Conservation (phyloP, 2,888 invertebrate genomes). For the Sceliomorpha sp. region DNA sequence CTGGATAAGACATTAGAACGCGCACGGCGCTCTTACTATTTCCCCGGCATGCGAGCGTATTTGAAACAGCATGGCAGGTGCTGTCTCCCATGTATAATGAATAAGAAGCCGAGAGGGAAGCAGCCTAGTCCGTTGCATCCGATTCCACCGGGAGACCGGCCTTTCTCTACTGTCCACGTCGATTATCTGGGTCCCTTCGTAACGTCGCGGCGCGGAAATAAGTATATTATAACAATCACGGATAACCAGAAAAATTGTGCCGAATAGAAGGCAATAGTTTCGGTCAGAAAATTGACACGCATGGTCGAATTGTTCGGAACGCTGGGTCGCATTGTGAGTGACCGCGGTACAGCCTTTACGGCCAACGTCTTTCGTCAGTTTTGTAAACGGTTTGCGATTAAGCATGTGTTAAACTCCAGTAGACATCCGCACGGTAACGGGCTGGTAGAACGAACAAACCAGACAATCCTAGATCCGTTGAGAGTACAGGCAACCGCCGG, state of each 20-base stretch:
- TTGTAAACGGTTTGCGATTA: conserved; percentile 11
- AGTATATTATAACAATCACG: conserved; percentile 1
- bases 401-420: too few relatives aligned
- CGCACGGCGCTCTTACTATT: conserved; percentile 12
- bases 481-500: too few relatives aligned
- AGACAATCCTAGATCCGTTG: too few relatives aligned
- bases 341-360: conserved; percentile 11
- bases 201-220: neutral
- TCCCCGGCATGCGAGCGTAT: conserved; percentile 15
- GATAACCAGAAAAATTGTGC: conserved; percentile 28
- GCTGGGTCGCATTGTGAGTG: too few relatives aligned
- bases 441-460: too few relatives aligned
- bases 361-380: conserved; percentile 1
- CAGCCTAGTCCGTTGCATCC: conserved; percentile 1
- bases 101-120: too few relatives aligned
- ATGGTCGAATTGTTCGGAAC: too few relatives aligned
- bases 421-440: too few relatives aligned
- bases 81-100: conserved; percentile 13
- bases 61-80: conserved; percentile 3
- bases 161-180: neutral
- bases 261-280: conserved; percentile 7
- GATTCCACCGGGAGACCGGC: neutral
- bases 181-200: conserved; percentile 7
- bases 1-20: conserved; percentile 10
- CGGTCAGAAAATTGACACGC: conserved; percentile 13